Base-by-base conservation (phyloP, 1,140 invertebrate species). In the Dendrolimus kikuchii region DNA sequence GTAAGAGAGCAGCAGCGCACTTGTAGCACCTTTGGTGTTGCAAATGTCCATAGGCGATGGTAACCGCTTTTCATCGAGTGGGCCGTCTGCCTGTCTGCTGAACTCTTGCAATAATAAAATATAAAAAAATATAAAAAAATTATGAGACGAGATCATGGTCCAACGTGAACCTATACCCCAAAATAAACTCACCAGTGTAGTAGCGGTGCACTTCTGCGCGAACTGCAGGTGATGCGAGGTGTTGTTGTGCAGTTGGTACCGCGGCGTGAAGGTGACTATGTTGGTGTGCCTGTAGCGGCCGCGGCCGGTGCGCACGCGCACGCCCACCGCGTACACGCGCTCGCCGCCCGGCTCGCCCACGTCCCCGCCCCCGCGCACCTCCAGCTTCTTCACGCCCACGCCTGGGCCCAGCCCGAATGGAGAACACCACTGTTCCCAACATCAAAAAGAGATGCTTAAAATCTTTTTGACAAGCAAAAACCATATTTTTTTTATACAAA, bases 161-260 rank as follows among this genome's bases (percentile, higher is more conserved):
- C 2, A 5, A 46, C 3, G 44, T 42, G n/a, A 23, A 42, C 49
- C 8, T 8, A 5, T n/a, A 38, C n/a, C 4, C 42, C 23, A 47
- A 46, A 10, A 5, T 7, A 6, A 43, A 77, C 86, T 79, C 52
- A 90, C 89, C 53, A 89, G 75, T 37, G 86, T 88, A 1, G 91
- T 90, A 0, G 93, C 92, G 59, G 92, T 93, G 74, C 91, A 94
- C 66, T 92, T 92, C 83, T 99, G 98, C 46, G 95, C 92, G 73
- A 99, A 93, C 67, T 97, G 92, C 54, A 99, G 86, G 45, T 91
- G 92, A 68, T 89, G 92, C 1, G 91, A 91, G 6, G 95, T 97
- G 76, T 93, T 92, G 86, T 99, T 99, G 74, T 98, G 95, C 44
- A 99, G 88, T 77, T 97, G 95, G 88, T 95, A 99, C 64, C 96